phyloP scores from a whole-genome alignment of 2,797 vertebrate genomes.

The Sebastes trivittatus region DNA sequence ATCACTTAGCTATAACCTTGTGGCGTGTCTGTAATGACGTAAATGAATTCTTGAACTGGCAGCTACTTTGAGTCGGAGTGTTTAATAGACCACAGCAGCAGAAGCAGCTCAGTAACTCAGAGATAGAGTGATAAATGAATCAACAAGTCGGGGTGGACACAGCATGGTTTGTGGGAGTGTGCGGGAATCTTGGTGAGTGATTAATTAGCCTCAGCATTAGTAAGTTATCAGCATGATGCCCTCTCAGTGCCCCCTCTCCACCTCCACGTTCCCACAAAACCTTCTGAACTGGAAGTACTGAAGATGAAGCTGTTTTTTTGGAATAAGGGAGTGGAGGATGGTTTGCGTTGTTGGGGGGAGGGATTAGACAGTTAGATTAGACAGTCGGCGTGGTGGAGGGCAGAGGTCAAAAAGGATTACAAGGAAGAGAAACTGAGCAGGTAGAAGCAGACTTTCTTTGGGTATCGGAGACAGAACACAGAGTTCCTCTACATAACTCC shows the following conservation, averaged over 20 bases:
- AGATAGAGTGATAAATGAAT: constrained; percentile 48
- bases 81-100: constrained; percentile 28
- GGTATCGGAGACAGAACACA: background rate
- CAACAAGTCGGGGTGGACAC: constrained; percentile 41
- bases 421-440: background rate
- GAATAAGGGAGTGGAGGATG: background rate
- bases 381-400: background rate
- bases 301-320: constrained; percentile 21
- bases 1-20: constrained; percentile 29
- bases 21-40: constrained; percentile 26
- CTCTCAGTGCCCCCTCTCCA: background rate
- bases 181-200: constrained; percentile 20
- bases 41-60: constrained; percentile 31
- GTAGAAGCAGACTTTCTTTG: background rate
- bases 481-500: background rate
- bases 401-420: background rate
- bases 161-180: constrained; percentile 4
- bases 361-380: background rate
- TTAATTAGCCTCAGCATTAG: constrained; percentile 22
- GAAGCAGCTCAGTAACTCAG: constrained; percentile 3
- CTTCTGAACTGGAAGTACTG: constrained; percentile 19
- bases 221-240: background rate
- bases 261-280: constrained; percentile 27
- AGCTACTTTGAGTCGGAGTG: constrained; percentile 5
- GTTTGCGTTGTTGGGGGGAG: background rate